Conservation (phyloP, 2,797 vertebrate species). For the Phataginus tricuspis region DNA sequence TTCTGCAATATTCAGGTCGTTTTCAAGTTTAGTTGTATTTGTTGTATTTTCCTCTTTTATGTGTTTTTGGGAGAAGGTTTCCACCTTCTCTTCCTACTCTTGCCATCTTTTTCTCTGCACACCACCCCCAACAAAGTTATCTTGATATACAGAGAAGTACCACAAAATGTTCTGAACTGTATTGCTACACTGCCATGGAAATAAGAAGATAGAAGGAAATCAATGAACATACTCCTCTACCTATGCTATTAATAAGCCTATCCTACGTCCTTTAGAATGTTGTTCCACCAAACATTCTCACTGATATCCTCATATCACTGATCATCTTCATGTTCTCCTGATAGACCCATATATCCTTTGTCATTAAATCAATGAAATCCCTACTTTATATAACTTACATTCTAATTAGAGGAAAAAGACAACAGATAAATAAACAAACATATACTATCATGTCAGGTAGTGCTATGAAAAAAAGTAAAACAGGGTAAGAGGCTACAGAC, state of each 20-base stretch:
- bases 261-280: background rate
- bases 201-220: background rate
- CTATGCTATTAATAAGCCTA: constrained; percentile 13
- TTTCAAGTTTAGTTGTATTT: too few species aligned
- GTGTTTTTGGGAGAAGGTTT: too few species aligned
- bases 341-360: background rate
- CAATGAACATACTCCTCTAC: background rate
- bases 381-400: background rate
- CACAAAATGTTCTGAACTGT: constrained; percentile 18
- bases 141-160: background rate
- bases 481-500: background rate
- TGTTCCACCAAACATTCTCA: constrained; percentile 36
- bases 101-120: too few species aligned
- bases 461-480: constrained; percentile 17
- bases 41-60: too few species aligned
- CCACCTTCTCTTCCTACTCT: too few species aligned
- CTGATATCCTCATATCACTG: background rate
- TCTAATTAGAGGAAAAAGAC: constrained; percentile 3
- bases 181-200: background rate
- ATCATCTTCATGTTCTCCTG: background rate
- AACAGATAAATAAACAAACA: background rate
- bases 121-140: background rate
- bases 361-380: background rate
- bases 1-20: too few species aligned
- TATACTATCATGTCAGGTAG: background rate